Evolutionary conservation across 2,113 vertebrate species (phyloP).

Genomic region (Erythrocercus mccallii): DNA sequence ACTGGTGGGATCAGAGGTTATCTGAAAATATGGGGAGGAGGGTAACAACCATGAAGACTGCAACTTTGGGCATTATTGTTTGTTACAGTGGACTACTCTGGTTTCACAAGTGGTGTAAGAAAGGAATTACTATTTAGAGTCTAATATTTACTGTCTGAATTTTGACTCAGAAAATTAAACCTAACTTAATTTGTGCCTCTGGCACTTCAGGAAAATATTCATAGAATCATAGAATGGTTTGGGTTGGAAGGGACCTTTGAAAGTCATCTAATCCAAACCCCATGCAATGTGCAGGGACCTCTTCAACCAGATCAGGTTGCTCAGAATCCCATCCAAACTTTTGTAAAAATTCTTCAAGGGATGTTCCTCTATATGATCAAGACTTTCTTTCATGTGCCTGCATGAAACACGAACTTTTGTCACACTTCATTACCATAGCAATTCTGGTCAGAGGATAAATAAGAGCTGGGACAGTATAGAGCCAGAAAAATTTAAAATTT

Average conservation of each 20-base stretch:
- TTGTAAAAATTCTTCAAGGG: not conserved
- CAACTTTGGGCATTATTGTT: not conserved
- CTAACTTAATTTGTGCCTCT: not conserved
- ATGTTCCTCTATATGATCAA: not conserved
- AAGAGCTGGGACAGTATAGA: not conserved
- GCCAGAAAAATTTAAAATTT: not conserved
- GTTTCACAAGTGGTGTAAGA: not conserved
- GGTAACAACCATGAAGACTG: not conserved
- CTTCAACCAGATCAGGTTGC: not conserved
- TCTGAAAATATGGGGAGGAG: not conserved
- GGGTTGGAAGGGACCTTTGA: not conserved
- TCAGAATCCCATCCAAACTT: not conserved
- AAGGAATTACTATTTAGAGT: not conserved
- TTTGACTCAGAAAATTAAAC: not conserved
- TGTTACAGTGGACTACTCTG: not conserved
- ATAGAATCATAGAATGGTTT: not conserved
- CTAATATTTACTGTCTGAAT: not conserved
- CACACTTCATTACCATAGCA: not conserved
- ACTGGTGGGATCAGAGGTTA: not conserved
- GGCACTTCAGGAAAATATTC: not conserved
- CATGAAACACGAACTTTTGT: not conserved
- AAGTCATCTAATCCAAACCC: not conserved
- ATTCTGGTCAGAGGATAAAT: not conserved
- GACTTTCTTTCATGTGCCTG: not conserved
- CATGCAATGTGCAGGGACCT: not conserved